Evolutionary conservation across 2,888 invertebrate genomes (phyloP), one percentile per base, ranked within the genome.

Genomic region (Stenodera caucasica): DNA sequence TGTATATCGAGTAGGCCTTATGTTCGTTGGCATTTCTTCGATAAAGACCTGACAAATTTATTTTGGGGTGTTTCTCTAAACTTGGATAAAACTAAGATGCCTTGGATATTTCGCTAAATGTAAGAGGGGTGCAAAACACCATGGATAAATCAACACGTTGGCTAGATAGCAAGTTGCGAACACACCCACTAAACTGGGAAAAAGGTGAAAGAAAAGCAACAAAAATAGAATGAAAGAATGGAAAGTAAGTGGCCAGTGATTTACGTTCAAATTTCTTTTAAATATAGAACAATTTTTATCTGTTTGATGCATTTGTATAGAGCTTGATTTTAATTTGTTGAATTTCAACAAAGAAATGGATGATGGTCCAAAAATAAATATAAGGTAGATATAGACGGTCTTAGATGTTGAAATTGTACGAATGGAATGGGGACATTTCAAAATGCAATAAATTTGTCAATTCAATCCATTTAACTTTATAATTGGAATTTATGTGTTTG

Each of bases 11-110:
- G 18, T 18, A 40, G 7, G 40, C 11, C 18, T 40, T 40, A 40
- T 18, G 18, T 40, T 40, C 7, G 11, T 18, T 40, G 40, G 21
- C 40, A 40, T 40, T 18, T 61, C 57, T 58, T 23, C 50, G 63
- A 63, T 63, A 63, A 63, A 58, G 53, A 63, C 51, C 63, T 59
- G 63, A 63, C 58, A 63, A 63, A 63, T 63, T 63, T 63, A 59
- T 58, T 55, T 37, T 12, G 58, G 49, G 9, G 8, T 37, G 33
- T 18, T 40, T 11, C 11, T 21, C 40, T 40, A 40, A 40, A 40
- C 3, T 40, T 40, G 40, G 21, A 40, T 40, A 40, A 21, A 40
- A 18, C 40, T 18, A 59, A 63, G 57, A 59, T 63, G 57, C 53
- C 50, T 59, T 53, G 53, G 59, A 59, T 62, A 58, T 56, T 58